Evolutionary conservation across 1,140 invertebrate species (phyloP).

Genomic region (Kradibia gibbosae): DNA sequence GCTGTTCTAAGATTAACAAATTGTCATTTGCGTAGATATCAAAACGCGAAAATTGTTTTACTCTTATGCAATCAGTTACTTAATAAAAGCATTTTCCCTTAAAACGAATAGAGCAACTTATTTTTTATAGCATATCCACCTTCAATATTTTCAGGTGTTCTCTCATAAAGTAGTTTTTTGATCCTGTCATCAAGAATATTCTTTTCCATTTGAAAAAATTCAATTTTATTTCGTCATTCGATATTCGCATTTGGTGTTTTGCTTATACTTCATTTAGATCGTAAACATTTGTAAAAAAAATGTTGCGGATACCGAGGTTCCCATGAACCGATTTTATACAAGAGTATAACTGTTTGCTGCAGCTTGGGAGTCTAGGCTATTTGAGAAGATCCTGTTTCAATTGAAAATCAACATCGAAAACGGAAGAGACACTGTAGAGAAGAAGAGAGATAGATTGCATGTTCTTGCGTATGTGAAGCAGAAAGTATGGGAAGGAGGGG

Average conservation of each 20-base stretch:
- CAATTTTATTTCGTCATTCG: constrained; percentile 1
- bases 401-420: constrained; percentile 68
- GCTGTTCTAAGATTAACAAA: background rate
- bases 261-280: too few species aligned
- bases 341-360: constrained; percentile 61
- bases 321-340: constrained; percentile 67
- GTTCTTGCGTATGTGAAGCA: too few species aligned
- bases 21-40: background rate
- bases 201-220: background rate
- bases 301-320: constrained; percentile 56
- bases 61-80: constrained; percentile 21
- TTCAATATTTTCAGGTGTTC: constrained; percentile 27
- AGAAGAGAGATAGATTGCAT: constrained; percentile 16
- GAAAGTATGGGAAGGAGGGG: background rate
- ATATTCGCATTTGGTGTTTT: constrained; percentile 32
- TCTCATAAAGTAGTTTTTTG: background rate
- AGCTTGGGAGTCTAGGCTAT: constrained; percentile 57
- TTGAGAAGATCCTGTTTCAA: constrained; percentile 73
- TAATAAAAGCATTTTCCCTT: background rate
- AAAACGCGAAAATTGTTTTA: too few species aligned
- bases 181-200: background rate
- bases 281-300: constrained; percentile 36
- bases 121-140: constrained; percentile 22
- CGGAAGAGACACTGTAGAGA: constrained; percentile 21
- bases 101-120: background rate